These are phyloP conservation scores for Drosophila crucigera DNA, from an alignment of 2,888 invertebrate species.

Conservation along the genomic window DNA sequence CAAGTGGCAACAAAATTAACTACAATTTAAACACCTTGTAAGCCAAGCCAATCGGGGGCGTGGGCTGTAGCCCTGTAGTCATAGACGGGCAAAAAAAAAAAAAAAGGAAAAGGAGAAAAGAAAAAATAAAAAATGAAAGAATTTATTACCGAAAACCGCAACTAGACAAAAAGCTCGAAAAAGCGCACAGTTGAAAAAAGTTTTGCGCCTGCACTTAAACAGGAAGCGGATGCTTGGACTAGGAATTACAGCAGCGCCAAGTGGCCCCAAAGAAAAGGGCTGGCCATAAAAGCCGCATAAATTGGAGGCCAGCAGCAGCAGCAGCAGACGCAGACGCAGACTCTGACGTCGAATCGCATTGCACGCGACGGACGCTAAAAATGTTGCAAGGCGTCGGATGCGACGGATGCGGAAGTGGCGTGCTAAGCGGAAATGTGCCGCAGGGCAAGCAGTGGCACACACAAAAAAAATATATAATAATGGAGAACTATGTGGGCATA, in stretches of 20 bases:
- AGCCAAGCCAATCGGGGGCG: constrained; percentile 42
- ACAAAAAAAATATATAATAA: constrained; percentile 5
- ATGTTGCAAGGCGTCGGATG: constrained; percentile 67
- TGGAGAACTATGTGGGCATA: constrained; percentile 46
- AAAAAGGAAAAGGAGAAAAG: neutral
- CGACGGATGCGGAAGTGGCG: constrained; percentile 71
- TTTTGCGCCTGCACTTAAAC: constrained; percentile 76
- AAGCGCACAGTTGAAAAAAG: constrained; percentile 50
- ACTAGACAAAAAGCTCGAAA: constrained; percentile 72
- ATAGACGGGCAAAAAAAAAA: constrained; percentile 52
- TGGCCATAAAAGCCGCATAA: constrained; percentile 72
- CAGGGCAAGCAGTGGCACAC: constrained; percentile 53
- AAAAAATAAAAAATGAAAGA: constrained; percentile 59
- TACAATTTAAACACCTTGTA: constrained; percentile 81
- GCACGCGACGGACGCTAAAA: constrained; percentile 55
- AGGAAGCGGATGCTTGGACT: constrained; percentile 80
- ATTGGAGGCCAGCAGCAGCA: constrained; percentile 53
- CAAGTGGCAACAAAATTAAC: constrained; percentile 78
- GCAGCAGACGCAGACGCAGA: constrained; percentile 7
- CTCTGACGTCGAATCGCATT: constrained; percentile 31
- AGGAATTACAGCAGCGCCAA: constrained; percentile 64
- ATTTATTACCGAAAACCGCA: constrained; percentile 83
- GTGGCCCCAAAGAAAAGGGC: constrained; percentile 65
- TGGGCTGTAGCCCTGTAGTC: constrained; percentile 53
- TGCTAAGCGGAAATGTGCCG: constrained; percentile 77